Conservation (phyloP, 2,113 vertebrate species). For the Lynx canadensis region DNA sequence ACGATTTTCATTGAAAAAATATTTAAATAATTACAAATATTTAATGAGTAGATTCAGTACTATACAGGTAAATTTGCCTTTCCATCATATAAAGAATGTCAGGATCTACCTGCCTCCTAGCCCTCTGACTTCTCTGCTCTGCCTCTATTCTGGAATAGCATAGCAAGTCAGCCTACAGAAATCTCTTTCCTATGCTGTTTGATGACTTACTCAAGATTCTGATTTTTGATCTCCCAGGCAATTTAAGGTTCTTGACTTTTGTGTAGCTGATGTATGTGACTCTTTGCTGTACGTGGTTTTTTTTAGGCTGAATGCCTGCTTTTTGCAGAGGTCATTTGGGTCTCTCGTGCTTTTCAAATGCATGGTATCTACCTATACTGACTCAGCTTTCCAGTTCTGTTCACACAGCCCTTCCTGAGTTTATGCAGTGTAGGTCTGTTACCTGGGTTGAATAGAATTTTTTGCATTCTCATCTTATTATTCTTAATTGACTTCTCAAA, state of each 20-base stretch:
- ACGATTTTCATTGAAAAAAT: not conserved
- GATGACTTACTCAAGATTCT: not conserved
- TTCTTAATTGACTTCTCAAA: slow-evolving; percentile 22
- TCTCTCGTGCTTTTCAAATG: not conserved
- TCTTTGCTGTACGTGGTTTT: not conserved
- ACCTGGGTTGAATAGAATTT: not conserved
- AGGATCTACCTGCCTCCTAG: not conserved
- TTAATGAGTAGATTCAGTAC: not conserved
- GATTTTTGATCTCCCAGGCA: not conserved
- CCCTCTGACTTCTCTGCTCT: not conserved
- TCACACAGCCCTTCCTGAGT: not conserved
- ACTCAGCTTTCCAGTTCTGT: not conserved
- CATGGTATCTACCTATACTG: too few relatives aligned
- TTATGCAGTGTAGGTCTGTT: too few relatives aligned
- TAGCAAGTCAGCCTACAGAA: not conserved
- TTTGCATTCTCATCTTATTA: not conserved
- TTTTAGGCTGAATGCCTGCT: not conserved
- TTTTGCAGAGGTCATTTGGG: not conserved
- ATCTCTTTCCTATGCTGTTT: not conserved
- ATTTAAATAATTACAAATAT: not conserved
- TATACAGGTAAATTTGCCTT: not conserved
- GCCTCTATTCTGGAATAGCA: not conserved
- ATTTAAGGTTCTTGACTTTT: not conserved
- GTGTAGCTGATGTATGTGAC: not conserved
- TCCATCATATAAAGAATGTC: not conserved